A percentile compares a stretch with the other conserved stretches of the same genome.
These are phyloP conservation scores for Astyanax mexicanus DNA, from an alignment of 2,797 vertebrate species.

Conservation along the genomic window DNA sequence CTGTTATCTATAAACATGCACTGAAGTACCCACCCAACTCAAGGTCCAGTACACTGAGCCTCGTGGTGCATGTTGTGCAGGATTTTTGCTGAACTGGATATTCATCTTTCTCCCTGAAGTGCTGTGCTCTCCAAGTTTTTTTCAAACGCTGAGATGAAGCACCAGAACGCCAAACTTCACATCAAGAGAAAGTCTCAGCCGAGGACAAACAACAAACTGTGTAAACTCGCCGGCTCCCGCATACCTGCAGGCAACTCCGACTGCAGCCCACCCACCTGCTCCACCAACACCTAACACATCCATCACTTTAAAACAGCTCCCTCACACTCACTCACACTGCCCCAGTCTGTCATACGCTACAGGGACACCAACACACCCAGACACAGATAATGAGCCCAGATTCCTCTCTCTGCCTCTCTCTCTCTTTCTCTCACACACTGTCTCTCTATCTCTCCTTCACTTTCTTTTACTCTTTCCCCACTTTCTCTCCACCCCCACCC, in stretches of 20 bases:
- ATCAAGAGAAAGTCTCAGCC: conserved; percentile 8
- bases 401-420: conserved; percentile 1
- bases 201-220: conserved; percentile 23
- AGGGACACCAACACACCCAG: conserved; percentile 50
- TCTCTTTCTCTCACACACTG: neutral
- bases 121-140: conserved; percentile 8
- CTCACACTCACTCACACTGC: conserved; percentile 40
- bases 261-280: conserved; percentile 51
- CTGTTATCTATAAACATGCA: too few relatives aligned
- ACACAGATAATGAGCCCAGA: conserved; percentile 60
- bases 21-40: too few relatives aligned
- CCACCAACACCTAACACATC: conserved; percentile 44
- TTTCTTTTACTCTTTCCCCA: conserved; percentile 9
- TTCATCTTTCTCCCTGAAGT: neutral
- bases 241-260: conserved; percentile 43
- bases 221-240: conserved; percentile 23
- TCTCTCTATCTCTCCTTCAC: neutral
- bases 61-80: too few relatives aligned
- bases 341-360: conserved; percentile 68
- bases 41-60: too few relatives aligned
- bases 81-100: neutral
- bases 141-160: conserved; percentile 6
- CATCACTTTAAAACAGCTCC: conserved; percentile 72
- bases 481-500: neutral
- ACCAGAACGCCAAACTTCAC: conserved; percentile 33